Conservation (phyloP, 2,113 vertebrate species). For the Mormyrus iriodes region DNA sequence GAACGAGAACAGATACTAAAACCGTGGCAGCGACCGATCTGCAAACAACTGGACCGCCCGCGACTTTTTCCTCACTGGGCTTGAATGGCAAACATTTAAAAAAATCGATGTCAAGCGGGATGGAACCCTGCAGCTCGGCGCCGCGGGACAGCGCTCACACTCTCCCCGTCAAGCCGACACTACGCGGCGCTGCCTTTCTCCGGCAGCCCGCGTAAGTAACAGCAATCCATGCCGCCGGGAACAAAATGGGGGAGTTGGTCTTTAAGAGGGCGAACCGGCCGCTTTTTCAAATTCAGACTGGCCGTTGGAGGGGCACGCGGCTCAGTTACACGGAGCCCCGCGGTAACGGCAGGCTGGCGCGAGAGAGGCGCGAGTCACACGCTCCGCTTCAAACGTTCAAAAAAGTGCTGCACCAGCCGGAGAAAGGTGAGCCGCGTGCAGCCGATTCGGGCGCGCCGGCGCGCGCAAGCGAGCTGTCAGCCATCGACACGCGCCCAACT, state of each 20-base stretch:
- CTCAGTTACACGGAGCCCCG: background rate
- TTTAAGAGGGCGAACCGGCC: background rate
- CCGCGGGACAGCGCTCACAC: background rate
- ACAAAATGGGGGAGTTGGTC: background rate
- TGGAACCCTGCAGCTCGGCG: background rate
- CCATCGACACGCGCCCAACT: background rate
- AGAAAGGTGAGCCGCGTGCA: background rate
- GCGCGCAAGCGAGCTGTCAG: background rate
- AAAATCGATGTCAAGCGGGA: background rate
- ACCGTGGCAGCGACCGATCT: background rate
- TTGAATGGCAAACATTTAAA: background rate
- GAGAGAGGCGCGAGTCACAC: background rate
- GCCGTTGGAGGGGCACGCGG: background rate
- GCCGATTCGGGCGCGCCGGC: background rate
- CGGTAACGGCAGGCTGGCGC: background rate
- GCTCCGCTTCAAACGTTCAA: background rate
- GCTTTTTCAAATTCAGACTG: background rate
- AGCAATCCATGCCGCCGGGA: background rate
- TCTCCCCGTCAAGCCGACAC: background rate
- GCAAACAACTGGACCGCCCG: background rate
- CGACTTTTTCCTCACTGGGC: background rate
- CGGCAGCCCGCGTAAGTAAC: background rate
- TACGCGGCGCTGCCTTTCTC: background rate
- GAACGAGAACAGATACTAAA: background rate
- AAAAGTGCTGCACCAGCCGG: background rate